Evolutionary conservation across 30 jellyfish, hydroid and myxozoan genomes (phyloP), one percentile per base, ranked within the genome.

Genomic region (Aurelia coerulea): DNA sequence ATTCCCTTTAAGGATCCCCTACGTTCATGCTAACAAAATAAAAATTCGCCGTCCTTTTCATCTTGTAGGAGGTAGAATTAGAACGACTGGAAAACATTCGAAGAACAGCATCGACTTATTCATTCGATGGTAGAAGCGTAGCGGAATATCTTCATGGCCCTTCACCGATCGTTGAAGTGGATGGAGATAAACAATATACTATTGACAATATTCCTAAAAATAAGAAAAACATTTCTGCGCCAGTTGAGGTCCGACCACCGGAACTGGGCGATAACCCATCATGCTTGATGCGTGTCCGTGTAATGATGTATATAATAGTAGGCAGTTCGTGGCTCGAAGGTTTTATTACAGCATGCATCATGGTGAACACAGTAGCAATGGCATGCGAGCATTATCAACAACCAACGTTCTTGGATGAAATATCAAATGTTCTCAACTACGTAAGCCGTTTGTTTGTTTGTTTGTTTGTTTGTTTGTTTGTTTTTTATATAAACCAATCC

Each of bases 271-370:
- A 85, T 4, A 89, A 91, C 41, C 99, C 99, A 23, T 11, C 97
- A 11, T 84, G 88, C 65, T 49, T 90, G 34, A 46, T 52, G 53
- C 78, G 88, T n/a, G n/a, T 84, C 15, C 97, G 95, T 3, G 97
- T 81, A 37, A 73, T 65, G 46, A 90, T 95, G 89, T 81, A 76
- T 65, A 76, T 74, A 31, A 39, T 95, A 66, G 99, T 95, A 63
- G 95, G 98, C 42, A 90, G 97, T 78, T 74, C 99, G 60, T 58
- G 79, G 81, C 86, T 95, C 72, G 99, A 95, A 81, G 99, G 99
- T 8, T 89, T 95, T 69, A 95, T 95, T 66, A 95, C 96, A n/a
- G 87, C 97, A 12, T 95, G 99, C 65, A 95, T 95, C 68, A 85
- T 90, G 97, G 64, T 95, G 60, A 95, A 95, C 65, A 95, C 99